A percentile compares a stretch with the other conserved stretches of the same genome.
These are phyloP conservation scores for Gadus chalcogrammus DNA, from an alignment of 2,113 vertebrate genomes.

Conservation along the genomic window DNA sequence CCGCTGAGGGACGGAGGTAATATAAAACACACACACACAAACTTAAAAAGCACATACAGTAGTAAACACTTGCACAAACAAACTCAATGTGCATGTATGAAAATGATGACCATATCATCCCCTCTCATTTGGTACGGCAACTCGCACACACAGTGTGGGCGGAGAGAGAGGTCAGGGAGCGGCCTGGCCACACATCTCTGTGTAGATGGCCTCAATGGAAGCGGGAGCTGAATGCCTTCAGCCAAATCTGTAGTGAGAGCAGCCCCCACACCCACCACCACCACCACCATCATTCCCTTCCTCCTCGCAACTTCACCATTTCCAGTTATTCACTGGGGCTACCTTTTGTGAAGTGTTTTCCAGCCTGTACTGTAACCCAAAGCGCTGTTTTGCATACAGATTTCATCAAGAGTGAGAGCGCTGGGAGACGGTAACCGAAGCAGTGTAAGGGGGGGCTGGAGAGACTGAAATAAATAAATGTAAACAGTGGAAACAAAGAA, in stretches of 20 bases:
- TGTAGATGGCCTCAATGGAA: constrained; percentile 61
- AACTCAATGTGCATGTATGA: constrained; percentile 1
- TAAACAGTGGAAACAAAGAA: constrained; percentile 61
- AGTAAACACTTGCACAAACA: not conserved
- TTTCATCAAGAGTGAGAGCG: constrained; percentile 60
- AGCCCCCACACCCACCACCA: constrained; percentile 41
- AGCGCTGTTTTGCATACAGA: constrained; percentile 64
- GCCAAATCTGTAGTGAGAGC: constrained; percentile 68
- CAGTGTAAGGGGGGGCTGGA: constrained; percentile 24
- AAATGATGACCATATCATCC: constrained; percentile 59
- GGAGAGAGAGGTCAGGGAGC: constrained; percentile 75
- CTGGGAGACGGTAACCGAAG: constrained; percentile 13
- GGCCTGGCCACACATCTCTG: constrained; percentile 79
- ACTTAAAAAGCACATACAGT: not conserved
- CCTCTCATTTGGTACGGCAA: constrained; percentile 64
- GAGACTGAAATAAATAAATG: constrained; percentile 49
- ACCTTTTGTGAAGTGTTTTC: constrained; percentile 69
- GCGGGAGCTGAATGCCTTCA: constrained; percentile 65
- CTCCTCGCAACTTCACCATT: constrained; percentile 39
- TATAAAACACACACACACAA: too few species aligned
- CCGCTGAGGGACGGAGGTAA: too few species aligned
- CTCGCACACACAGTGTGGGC: constrained; percentile 85
- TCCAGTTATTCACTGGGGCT: constrained; percentile 45
- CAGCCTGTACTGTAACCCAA: constrained; percentile 67
- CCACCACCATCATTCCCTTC: constrained; percentile 34